Conservation (phyloP, 2,113 vertebrate species). For the Etia nguti region DNA sequence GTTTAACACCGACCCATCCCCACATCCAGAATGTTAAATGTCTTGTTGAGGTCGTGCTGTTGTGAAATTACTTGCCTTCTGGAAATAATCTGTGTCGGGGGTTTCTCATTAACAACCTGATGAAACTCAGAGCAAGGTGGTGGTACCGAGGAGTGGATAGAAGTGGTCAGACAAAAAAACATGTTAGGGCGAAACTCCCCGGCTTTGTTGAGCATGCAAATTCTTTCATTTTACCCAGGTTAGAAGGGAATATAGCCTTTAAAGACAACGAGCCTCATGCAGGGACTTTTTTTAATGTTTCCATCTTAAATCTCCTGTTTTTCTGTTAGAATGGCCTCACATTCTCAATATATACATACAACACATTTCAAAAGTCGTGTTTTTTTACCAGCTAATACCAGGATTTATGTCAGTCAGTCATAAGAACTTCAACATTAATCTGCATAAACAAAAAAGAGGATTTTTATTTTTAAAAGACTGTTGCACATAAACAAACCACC, state of each 20-base stretch:
- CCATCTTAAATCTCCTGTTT: neutral
- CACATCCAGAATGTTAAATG: conserved; percentile 19
- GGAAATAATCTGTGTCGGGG: neutral
- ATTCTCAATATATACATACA: neutral
- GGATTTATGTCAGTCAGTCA: neutral
- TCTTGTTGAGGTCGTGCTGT: conserved; percentile 6
- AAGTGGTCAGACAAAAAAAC: neutral
- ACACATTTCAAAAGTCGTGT: neutral
- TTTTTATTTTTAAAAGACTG: neutral
- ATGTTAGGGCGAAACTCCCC: neutral
- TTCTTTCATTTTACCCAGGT: neutral
- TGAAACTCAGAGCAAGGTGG: neutral
- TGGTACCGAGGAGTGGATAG: neutral
- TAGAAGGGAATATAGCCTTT: neutral
- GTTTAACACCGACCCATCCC: conserved; percentile 41
- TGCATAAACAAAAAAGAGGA: neutral
- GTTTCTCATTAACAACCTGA: neutral
- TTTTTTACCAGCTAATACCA: neutral
- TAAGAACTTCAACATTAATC: neutral
- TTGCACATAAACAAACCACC: neutral
- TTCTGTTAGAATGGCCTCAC: neutral
- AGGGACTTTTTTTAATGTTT: neutral
- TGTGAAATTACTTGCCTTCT: neutral
- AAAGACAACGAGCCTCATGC: neutral
- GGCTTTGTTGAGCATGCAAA: neutral